Conservation (phyloP, 2,797 vertebrate genomes). For the Eulemur rubriventer region DNA sequence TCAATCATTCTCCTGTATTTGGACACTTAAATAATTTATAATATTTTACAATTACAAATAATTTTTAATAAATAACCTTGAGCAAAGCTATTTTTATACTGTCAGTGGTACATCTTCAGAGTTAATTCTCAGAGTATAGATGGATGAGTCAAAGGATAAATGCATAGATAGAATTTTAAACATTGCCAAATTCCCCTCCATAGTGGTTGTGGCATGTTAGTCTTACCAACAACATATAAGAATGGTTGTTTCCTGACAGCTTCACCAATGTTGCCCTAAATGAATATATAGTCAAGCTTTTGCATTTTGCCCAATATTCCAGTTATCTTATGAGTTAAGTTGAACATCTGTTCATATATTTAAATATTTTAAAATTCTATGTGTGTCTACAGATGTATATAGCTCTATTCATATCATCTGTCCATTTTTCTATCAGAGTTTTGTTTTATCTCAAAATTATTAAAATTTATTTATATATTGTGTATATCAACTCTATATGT, state of each 20-base stretch:
- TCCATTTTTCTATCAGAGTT: background rate
- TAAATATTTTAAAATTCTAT: background rate
- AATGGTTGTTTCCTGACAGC: background rate
- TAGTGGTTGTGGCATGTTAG: background rate
- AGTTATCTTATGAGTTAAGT: background rate
- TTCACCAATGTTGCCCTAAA: background rate
- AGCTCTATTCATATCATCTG: background rate
- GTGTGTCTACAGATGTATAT: background rate
- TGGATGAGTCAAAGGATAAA: background rate
- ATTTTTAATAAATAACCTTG: background rate
- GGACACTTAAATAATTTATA: background rate
- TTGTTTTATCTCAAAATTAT: background rate
- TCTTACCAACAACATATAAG: background rate
- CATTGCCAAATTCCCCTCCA: background rate
- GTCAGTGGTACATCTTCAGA: background rate
- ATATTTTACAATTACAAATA: background rate
- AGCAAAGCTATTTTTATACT: background rate
- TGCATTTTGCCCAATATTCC: background rate
- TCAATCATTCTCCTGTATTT: background rate
- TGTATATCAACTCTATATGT: background rate
- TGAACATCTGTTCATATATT: background rate
- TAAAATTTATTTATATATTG: background rate
- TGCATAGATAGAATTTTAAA: background rate
- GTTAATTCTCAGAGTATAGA: background rate
- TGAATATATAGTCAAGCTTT: background rate